Evolutionary conservation across 2,113 vertebrate genomes (phyloP).

Genomic region (Guaruba guarouba): DNA sequence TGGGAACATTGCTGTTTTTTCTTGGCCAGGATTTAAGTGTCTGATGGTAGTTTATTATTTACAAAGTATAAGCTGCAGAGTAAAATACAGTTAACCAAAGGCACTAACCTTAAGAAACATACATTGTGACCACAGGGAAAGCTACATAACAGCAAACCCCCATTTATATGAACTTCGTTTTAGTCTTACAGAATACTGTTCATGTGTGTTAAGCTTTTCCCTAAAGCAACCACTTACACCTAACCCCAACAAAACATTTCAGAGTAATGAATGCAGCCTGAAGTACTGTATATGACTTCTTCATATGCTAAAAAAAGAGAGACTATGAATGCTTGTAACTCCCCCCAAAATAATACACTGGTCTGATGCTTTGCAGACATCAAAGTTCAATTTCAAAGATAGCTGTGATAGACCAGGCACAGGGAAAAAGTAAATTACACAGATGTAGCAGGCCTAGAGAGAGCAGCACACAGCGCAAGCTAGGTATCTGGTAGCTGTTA

Average conservation of each 20-base stretch:
- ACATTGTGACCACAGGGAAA: background rate
- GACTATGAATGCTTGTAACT: background rate
- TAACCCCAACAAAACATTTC: background rate
- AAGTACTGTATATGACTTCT: background rate
- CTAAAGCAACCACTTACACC: background rate
- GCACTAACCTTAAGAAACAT: background rate
- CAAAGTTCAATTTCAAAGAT: background rate
- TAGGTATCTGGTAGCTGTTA: background rate
- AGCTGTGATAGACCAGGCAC: background rate
- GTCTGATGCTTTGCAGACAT: background rate
- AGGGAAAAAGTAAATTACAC: background rate
- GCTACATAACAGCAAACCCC: background rate
- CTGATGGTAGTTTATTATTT: background rate
- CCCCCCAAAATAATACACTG: fast-evolving
- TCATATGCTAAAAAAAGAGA: background rate
- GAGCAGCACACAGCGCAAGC: fast-evolving
- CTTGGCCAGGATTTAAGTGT: background rate
- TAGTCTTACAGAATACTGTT: background rate
- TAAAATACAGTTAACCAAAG: background rate
- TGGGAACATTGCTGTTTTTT: background rate
- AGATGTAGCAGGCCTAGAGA: background rate
- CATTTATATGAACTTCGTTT: background rate
- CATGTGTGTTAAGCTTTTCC: background rate
- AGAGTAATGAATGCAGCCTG: background rate
- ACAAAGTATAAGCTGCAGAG: background rate